These are phyloP conservation scores for Sinocyclocheilus rhinocerous DNA, from an alignment of 2,113 vertebrate genomes.

Conservation along the genomic window DNA sequence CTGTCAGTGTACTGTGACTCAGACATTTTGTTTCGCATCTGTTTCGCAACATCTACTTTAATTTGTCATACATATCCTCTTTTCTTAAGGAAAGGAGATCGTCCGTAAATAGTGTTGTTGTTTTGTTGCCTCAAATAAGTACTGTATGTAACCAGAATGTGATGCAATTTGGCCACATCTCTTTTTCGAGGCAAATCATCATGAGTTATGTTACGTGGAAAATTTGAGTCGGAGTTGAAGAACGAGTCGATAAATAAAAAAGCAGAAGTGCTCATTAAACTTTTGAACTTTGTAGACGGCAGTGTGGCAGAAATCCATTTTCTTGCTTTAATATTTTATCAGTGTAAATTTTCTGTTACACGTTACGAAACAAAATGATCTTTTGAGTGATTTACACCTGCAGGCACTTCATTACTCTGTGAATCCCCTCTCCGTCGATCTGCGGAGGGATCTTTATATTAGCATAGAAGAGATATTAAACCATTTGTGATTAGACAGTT, in stretches of 20 bases:
- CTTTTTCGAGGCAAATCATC: neutral
- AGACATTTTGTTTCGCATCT: neutral
- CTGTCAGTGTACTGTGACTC: neutral
- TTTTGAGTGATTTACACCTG: constrained; percentile 9
- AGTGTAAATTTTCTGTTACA: neutral
- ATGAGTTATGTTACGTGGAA: neutral
- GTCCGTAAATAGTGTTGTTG: neutral
- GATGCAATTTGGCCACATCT: neutral
- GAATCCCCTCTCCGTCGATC: constrained; percentile 54
- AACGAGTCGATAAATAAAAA: neutral
- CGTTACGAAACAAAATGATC: neutral
- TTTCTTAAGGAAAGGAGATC: neutral
- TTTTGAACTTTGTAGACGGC: neutral
- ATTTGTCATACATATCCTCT: neutral
- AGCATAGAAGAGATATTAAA: constrained; percentile 57
- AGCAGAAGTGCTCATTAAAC: neutral
- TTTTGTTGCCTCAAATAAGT: neutral
- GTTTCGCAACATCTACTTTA: neutral
- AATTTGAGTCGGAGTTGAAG: neutral
- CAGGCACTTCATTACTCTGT: constrained; percentile 50
- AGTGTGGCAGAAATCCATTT: neutral
- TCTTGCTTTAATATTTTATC: neutral
- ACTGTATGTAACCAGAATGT: neutral
- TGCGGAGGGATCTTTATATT: constrained; percentile 48
- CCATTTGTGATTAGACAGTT: constrained; percentile 64